Percentiles rank a stretch among this genome's conserved stretches.
Conservation (phyloP, 2,888 invertebrate genomes). For the Serrognathus titanus region DNA sequence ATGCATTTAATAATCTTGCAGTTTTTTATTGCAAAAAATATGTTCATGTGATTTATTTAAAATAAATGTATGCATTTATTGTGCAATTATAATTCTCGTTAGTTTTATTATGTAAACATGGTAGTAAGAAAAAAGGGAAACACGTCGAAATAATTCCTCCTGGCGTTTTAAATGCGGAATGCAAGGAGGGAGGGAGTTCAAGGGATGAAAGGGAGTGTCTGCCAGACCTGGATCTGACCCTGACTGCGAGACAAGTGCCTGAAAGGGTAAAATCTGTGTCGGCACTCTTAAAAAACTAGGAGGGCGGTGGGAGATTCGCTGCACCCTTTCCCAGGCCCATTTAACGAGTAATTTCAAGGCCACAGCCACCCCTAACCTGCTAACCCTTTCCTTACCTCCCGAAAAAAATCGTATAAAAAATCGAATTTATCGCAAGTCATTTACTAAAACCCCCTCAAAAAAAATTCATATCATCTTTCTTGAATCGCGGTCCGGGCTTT, state of each 20-base stretch:
- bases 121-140: too few species aligned
- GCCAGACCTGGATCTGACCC: conserved; percentile 38
- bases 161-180: conserved; percentile 5
- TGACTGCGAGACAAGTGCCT: conserved; percentile 43
- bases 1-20: too few species aligned
- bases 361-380: conserved; percentile 30
- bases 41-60: too few species aligned
- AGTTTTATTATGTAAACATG: too few species aligned
- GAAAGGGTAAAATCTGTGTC: conserved; percentile 41
- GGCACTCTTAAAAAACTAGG: conserved; percentile 20
- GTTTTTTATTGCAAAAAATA: too few species aligned
- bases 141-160: not conserved
- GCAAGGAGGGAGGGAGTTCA: conserved; percentile 7
- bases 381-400: conserved; percentile 28
- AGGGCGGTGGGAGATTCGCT: conserved; percentile 28
- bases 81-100: too few species aligned
- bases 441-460: conserved; percentile 21
- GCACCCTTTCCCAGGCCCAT: conserved; percentile 31
- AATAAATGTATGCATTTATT: too few species aligned
- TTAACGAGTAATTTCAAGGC: conserved; percentile 28
- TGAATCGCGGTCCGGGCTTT: not conserved
- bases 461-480: conserved; percentile 22
- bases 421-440: conserved; percentile 34
- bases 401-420: conserved; percentile 15
- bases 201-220: conserved; percentile 30